A percentile compares a stretch with the other conserved stretches of the same genome.
Conservation (phyloP, 2,888 invertebrate species). For the Epistrophe grossulariae region DNA sequence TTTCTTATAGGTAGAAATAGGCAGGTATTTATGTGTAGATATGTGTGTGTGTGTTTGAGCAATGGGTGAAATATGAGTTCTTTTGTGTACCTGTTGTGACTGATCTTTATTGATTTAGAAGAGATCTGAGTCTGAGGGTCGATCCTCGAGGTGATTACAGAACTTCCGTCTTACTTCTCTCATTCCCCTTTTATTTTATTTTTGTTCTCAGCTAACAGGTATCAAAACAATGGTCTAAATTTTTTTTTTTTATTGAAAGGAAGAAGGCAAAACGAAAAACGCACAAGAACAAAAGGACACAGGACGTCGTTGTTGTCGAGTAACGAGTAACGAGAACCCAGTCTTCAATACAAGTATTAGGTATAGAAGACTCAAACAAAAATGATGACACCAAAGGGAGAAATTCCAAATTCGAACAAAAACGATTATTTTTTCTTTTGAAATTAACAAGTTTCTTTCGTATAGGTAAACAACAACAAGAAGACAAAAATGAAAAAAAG, state of each 20-base stretch:
- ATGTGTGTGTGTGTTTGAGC: not conserved
- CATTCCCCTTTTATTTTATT: constrained; percentile 43
- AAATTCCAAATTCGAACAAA: constrained; percentile 32
- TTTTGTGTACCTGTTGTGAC: constrained; percentile 69
- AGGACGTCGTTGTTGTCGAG: not conserved
- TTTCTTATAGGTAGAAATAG: not conserved
- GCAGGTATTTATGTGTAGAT: not conserved
- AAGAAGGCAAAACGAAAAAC: constrained; percentile 32
- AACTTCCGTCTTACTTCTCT: constrained; percentile 65
- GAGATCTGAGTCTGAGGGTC: constrained; percentile 28
- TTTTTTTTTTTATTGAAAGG: constrained; percentile 6
- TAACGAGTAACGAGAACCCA: constrained; percentile 21
- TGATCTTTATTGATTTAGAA: constrained; percentile 56
- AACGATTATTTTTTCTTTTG: constrained; percentile 42
- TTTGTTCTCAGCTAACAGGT: constrained; percentile 50
- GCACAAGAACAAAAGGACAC: constrained; percentile 58
- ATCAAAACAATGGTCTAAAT: constrained; percentile 48
- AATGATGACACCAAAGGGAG: constrained; percentile 31
- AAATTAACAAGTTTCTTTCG: constrained; percentile 52
- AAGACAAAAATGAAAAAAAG: not conserved
- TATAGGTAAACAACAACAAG: not conserved
- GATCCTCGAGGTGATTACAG: constrained; percentile 52
- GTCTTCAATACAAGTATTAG: not conserved
- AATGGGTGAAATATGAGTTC: constrained; percentile 66
- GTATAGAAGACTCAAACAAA: not conserved